These are phyloP conservation scores for Turdus rufiventris DNA, from an alignment of 2,113 vertebrate species.

Conservation along the genomic window DNA sequence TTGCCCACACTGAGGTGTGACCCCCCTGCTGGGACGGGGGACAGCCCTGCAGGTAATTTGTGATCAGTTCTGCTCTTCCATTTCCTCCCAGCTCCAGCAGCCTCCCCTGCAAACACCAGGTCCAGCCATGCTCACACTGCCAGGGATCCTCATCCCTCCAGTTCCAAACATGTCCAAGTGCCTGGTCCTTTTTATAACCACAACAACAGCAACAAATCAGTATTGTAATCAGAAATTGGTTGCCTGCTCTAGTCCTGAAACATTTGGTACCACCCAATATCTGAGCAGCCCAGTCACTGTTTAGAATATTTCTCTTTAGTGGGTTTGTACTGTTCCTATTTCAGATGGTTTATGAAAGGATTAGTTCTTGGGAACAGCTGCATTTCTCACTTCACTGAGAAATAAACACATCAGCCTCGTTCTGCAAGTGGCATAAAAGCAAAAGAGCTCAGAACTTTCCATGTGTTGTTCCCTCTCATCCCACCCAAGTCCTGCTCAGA, in stretches of 20 bases:
- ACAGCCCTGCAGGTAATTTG: rapidly evolving
- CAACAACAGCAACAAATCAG: not conserved
- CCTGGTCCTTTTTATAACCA: not conserved
- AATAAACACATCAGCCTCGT: not conserved
- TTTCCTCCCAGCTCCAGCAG: not conserved
- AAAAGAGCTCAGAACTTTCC: not conserved
- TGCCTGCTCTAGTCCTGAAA: not conserved
- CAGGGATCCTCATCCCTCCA: not conserved
- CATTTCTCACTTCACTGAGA: not conserved
- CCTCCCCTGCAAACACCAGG: not conserved
- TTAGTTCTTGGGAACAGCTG: not conserved
- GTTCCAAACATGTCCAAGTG: not conserved
- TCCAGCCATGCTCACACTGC: rapidly evolving
- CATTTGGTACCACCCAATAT: rapidly evolving
- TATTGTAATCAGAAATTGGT: not conserved
- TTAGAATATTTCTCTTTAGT: not conserved
- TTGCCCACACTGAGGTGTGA: not conserved
- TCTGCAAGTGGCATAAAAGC: not conserved
- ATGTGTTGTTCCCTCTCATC: not conserved
- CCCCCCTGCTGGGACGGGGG: not conserved
- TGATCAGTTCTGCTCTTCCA: not conserved
- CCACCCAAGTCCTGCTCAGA: not conserved
- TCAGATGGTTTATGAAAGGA: not conserved
- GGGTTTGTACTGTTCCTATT: not conserved
- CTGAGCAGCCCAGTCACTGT: not conserved